Evolutionary conservation across 2,797 vertebrate species (phyloP), one percentile per base, ranked within the genome.

Genomic region (Acipenser oxyrinchus): DNA sequence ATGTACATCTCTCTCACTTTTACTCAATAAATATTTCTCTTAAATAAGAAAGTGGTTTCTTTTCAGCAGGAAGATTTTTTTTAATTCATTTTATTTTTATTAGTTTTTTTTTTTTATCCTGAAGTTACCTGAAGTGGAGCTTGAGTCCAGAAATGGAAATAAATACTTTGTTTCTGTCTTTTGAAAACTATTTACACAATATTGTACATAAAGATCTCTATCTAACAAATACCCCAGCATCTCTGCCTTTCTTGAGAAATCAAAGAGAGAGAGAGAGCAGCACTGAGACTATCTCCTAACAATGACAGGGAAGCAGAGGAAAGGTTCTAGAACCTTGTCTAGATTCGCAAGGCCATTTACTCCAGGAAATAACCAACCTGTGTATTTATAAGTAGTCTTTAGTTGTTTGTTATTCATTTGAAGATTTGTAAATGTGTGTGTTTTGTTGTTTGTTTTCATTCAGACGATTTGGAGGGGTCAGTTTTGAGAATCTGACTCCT

Each of bases 141-240:
- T 64, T 49, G 60, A 63, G 76, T 75, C 77, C 79, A n/a, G 77
- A 4, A 76, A 78, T 74, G 82, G 82, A 86, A 87, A 87, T 87
- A 88, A 87, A 86, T 84, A 87, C 83, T 73, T 78, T 68, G 76
- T 78, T 80, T 82, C 74, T 48, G 13, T 75, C 75, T 66, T 5
- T 77, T 83, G 76, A 84, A 81, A 85, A 80, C 74, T 87, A 87
- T 86, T 87, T 86, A 89, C 88, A 88, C 10, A 80, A 82, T 79
- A 82, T 81, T 84, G 82, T 83, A 86, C 84, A 84, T 74, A 55
- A 64, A 7, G 8, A 64, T 51, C 37, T 64, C 53, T 51, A 64
- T 49, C 49, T 51, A 66, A 58, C 51, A 55, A 66, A 66, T 55
- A 55, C n/a, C 2, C 52, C 18, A 13, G 23, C 23, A 37, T 37